Evolutionary conservation across 2,888 invertebrate species (phyloP), one percentile per base, ranked within the genome.

Genomic region (Ganaspis brasiliensis): DNA sequence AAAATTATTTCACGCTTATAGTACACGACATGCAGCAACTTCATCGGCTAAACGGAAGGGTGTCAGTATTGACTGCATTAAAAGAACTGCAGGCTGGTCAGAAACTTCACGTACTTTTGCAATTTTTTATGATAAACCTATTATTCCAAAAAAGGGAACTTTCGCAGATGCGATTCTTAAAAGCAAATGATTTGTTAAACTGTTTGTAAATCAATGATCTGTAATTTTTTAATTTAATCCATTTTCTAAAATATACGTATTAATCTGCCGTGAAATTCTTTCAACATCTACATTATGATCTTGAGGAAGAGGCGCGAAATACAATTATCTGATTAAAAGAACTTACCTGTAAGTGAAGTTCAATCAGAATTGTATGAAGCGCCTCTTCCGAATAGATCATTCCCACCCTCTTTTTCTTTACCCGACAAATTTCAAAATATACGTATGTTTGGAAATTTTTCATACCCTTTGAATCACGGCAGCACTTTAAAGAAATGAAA

Each of bases 11-110:
- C 40, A 31, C 5, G 21, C 73, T 0, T 31, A 73, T 26, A 45
- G 61, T n/a, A 73, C 61, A 45, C 19, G 70, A 59, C 35, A 14
- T 71, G 19, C 57, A 49, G 12, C 57, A 26, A 16, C 40, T 19
- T 16, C 37, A 45, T 1, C 45, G 45, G n/a, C 12, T 26, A 10
- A 49, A 21, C 1, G 21, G 31, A 19, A 57, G 35, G 19, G 37
- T 26, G 1, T 72, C 35, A 9, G 57, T 56, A 12, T 56, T 57
- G 16, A 16, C 8, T n/a, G 2, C 14, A 59, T 67, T 45, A 26
- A 40, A 1, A 67, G 40, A 45, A 16, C 24, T 14, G 67, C 45
- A 12, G 67, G 21, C 10, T 67, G 21, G 67, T 31, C 67, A 31
- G 21, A 2, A 16, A 16, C 14, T 14, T 67, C 67, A 24, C 6